Conservation (phyloP, 2,888 invertebrate genomes). For the Phymatocera aterrima region DNA sequence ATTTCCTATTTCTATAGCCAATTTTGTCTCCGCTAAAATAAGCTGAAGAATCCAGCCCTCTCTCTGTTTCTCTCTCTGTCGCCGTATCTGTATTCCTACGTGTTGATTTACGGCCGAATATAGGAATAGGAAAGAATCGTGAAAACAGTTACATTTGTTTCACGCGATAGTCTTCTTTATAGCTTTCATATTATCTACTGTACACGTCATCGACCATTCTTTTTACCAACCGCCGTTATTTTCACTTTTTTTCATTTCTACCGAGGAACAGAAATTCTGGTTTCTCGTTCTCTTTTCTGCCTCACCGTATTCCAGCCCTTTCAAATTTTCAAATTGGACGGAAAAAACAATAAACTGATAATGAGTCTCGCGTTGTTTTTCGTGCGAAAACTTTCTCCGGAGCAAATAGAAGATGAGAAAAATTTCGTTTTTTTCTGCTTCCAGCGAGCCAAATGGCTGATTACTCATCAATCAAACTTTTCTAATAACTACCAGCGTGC, state of each 20-base stretch:
- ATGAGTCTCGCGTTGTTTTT: neutral
- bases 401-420: no score
- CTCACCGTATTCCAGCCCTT: no score
- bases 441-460: neutral
- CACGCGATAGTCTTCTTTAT: slow-evolving; percentile 3
- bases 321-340: no score
- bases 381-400: no score
- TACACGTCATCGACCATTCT: neutral
- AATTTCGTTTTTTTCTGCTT: neutral
- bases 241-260: no score
- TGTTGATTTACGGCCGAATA: slow-evolving; percentile 1
- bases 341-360: no score
- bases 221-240: no score
- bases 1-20: slow-evolving; percentile 10
- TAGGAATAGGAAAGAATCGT: neutral
- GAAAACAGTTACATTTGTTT: slow-evolving; percentile 19
- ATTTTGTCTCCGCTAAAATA: slow-evolving; percentile 11
- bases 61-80: no score
- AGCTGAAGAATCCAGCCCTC: no score
- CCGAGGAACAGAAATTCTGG: no score
- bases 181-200: neutral
- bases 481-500: neutral
- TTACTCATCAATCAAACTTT: neutral
- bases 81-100: neutral
- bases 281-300: no score